These are phyloP conservation scores for Scartelaos histophorus DNA, from an alignment of 2,113 vertebrate species.

Conservation along the genomic window DNA sequence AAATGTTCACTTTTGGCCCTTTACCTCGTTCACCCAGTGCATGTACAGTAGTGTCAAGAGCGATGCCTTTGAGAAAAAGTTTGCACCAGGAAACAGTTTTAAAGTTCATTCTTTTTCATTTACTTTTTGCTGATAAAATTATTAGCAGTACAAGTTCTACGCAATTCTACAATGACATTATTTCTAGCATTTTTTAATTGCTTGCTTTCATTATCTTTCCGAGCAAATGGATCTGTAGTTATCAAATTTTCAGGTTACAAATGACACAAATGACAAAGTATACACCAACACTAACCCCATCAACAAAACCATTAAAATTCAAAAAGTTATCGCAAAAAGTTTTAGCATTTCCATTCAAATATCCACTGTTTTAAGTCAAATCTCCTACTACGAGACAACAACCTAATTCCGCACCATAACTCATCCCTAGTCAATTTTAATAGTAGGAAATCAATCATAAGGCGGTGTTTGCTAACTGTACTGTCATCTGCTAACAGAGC, in stretches of 20 bases:
- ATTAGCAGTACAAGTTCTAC: constrained; percentile 21
- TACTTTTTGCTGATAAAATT: not conserved
- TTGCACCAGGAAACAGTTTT: not conserved
- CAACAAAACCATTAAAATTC: not conserved
- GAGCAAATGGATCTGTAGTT: not conserved
- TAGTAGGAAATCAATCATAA: constrained; percentile 45
- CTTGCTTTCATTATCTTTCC: not conserved
- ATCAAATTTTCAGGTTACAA: not conserved
- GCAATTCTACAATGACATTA: not conserved
- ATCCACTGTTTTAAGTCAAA: not conserved
- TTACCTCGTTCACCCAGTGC: not conserved
- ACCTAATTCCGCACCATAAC: constrained; percentile 29
- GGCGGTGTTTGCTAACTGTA: constrained; percentile 47
- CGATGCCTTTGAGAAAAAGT: not conserved
- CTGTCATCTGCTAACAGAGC: constrained; percentile 38
- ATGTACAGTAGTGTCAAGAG: not conserved
- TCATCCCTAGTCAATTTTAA: constrained; percentile 35
- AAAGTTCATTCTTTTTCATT: not conserved
- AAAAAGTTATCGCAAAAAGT: not conserved
- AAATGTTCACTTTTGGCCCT: not conserved
- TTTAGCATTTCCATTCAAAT: not conserved
- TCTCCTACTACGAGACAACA: not conserved
- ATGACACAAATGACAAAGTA: not conserved
- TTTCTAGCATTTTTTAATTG: not conserved
- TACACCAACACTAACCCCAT: not conserved